These are phyloP conservation scores for Arvicanthis niloticus DNA, from an alignment of 2,113 vertebrate genomes.

Conservation along the genomic window DNA sequence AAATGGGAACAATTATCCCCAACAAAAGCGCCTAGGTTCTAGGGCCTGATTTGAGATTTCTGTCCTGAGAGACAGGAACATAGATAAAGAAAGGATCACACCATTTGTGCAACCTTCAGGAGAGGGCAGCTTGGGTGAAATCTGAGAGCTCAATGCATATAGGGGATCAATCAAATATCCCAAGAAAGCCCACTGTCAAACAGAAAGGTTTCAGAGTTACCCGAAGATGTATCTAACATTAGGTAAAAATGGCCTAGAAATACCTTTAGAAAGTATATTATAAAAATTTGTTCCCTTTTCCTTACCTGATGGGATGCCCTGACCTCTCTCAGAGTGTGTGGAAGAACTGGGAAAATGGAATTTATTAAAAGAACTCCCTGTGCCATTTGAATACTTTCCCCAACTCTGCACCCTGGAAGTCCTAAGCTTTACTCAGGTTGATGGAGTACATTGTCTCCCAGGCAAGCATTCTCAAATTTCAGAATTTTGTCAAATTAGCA, in stretches of 20 bases:
- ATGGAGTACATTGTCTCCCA: neutral
- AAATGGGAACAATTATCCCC: neutral
- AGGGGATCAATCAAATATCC: neutral
- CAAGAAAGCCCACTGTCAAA: neutral
- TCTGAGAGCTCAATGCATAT: neutral
- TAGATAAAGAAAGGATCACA: neutral
- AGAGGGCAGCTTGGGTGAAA: neutral
- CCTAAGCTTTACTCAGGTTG: neutral
- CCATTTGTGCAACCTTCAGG: neutral
- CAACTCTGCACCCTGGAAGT: neutral
- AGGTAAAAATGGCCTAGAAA: neutral
- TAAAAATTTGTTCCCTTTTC: neutral
- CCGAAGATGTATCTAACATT: conserved; percentile 19
- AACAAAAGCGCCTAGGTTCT: neutral
- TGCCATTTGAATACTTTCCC: neutral
- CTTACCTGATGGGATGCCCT: neutral
- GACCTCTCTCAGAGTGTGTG: neutral
- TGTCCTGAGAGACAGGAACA: neutral
- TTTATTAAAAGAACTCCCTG: neutral
- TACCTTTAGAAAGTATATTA: neutral
- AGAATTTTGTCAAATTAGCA: neutral
- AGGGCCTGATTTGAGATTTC: neutral
- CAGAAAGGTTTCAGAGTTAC: conserved; percentile 18
- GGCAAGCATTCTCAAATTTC: neutral
- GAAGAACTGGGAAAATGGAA: neutral